These are phyloP conservation scores for Melipona beecheii DNA, from an alignment of 2,888 invertebrate genomes.

Conservation along the genomic window DNA sequence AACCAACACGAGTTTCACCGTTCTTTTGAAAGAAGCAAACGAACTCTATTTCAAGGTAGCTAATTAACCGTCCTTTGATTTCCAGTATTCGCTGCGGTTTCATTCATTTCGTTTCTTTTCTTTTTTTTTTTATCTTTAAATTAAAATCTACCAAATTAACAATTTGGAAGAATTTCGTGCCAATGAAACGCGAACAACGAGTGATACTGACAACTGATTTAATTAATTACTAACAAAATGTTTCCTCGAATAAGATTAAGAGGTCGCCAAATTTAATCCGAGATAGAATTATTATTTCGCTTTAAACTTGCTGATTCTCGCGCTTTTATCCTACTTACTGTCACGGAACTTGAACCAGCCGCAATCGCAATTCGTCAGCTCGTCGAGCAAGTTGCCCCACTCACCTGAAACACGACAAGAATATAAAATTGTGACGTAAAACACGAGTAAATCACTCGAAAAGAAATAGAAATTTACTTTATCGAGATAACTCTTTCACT, in stretches of 20 bases:
- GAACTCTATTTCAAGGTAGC: background rate
- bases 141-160: background rate
- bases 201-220: too few species aligned
- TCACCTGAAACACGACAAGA: slow-evolving; percentile 58
- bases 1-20: background rate
- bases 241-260: background rate
- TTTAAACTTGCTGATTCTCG: slow-evolving; percentile 15
- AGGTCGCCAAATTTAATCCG: background rate
- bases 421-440: background rate
- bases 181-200: background rate
- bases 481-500: background rate
- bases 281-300: slow-evolving; percentile 37
- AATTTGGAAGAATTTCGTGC: background rate
- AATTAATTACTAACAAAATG: too few species aligned
- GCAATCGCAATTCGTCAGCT: slow-evolving; percentile 42
- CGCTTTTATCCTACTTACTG: slow-evolving; percentile 46
- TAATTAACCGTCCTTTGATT: background rate
- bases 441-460: too few species aligned
- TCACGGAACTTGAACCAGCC: slow-evolving; percentile 14
- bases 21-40: background rate
- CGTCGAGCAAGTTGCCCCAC: slow-evolving; percentile 31
- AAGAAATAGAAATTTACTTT: background rate
- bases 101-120: background rate
- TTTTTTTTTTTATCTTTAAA: background rate
- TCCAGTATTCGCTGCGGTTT: background rate